Base-by-base conservation (phyloP, 2,888 invertebrate species). In the Blastobasis adustella region DNA sequence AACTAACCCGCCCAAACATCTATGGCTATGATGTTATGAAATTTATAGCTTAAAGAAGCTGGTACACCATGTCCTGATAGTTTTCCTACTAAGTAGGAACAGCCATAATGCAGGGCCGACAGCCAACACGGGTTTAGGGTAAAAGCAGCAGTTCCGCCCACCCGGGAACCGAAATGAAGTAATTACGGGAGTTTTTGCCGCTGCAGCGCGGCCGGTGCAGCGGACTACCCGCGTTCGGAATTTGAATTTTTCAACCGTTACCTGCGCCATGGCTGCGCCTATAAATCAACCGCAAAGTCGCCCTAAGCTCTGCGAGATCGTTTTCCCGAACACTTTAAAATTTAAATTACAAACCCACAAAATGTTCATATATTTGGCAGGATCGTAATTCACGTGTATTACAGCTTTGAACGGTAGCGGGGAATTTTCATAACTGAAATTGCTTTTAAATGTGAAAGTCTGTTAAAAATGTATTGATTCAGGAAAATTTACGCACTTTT, bases 241-340 rank as follows among this genome's bases (percentile, higher is more conserved):
- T 86, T 86, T 86, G 73, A 87, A 86, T 85, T 82, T 87, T 85
- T 84, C 82, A 70, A 78, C 83, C 79, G 79, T 86, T 85, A 84
- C 83, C 83, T 86, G 79, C 61, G 80, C 76, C 79, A 86, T 85
- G 83, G 82, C 83, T 86, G 79, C 61, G 80, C 76, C 79, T 84
- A 84, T 87, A 87, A 87, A 87, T 87, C 85, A 86, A 75, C 66
- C 67, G 78, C 62, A 79, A 81, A 82, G 82, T 80, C 84, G 71
- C 76, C 73, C 66, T 83, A 83, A 85, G 85, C 84, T 80, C 82
- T 75, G 59, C 62, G 67, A 71, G 79, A 80, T 78, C 77, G 78
- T 74, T 75, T 73, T 69, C 71, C 67, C 69, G 70, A 79, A 77
- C 78, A 80, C 77, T 84, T 84, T 86, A 85, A 84, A 87, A 82